These are phyloP conservation scores for Gymnogyps californianus DNA, from an alignment of 2,113 vertebrate species.

Conservation along the genomic window DNA sequence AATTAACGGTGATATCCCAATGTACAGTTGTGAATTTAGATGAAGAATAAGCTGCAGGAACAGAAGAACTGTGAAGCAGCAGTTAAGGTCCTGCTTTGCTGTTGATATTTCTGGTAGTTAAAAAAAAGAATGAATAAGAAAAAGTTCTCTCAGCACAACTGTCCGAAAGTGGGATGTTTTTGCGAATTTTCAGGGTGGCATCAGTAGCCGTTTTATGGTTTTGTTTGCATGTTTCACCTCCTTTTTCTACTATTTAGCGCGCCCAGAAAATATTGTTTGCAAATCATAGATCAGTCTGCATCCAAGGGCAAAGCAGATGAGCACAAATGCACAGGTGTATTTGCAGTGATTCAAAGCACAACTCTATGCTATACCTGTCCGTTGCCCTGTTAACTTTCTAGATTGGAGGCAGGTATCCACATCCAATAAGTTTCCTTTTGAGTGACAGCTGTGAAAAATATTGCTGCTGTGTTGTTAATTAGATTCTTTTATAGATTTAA, in stretches of 20 bases:
- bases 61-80: neutral
- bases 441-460: neutral
- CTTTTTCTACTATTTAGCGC: neutral
- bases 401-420: neutral
- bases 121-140: neutral
- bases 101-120: neutral
- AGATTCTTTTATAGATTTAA: neutral
- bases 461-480: neutral
- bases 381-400: neutral
- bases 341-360: neutral
- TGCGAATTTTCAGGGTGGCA: neutral
- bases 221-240: neutral
- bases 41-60: neutral
- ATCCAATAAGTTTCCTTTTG: neutral
- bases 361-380: neutral
- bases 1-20: constrained; percentile 13
- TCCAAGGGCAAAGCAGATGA: neutral
- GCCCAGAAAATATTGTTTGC: neutral
- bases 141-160: neutral
- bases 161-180: neutral
- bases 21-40: constrained; percentile 5
- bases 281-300: neutral
- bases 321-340: neutral
- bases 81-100: neutral
- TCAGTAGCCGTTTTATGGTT: neutral